phyloP scores from a whole-genome alignment of 1,140 invertebrate genomes.

The Drosophila neocordata region DNA sequence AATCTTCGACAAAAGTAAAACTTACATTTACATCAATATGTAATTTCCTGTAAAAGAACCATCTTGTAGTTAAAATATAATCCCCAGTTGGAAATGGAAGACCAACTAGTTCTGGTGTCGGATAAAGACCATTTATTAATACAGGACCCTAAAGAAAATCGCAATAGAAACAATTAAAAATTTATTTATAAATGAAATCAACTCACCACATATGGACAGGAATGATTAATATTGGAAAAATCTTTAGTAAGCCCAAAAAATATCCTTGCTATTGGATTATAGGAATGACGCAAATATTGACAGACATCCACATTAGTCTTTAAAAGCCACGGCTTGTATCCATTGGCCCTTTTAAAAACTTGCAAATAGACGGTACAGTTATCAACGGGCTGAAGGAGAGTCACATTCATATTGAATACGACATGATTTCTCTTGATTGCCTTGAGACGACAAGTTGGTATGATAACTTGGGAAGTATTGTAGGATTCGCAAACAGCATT shows the following conservation, averaged over 20 bases:
- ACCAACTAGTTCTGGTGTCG: not conserved
- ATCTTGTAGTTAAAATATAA: slow-evolving; percentile 11
- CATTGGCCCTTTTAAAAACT: slow-evolving; percentile 19
- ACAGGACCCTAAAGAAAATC: slow-evolving; percentile 10
- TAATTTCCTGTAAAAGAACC: slow-evolving; percentile 3
- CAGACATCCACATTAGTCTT: slow-evolving; percentile 7
- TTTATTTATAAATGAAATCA: not conserved
- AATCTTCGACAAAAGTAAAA: slow-evolving; percentile 1
- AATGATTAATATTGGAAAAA: slow-evolving; percentile 28
- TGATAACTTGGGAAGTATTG: slow-evolving; percentile 13
- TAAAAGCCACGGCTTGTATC: slow-evolving; percentile 20
- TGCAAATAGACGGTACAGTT: not conserved
- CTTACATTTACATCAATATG: slow-evolving; percentile 15
- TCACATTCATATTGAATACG: slow-evolving; percentile 16
- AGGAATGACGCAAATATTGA: slow-evolving; percentile 9
- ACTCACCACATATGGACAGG: slow-evolving; percentile 28
- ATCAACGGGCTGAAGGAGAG: slow-evolving; percentile 10
- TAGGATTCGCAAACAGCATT: not conserved
- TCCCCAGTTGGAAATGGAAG: slow-evolving; percentile 21
- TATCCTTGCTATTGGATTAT: slow-evolving; percentile 14
- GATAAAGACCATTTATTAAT: slow-evolving; percentile 9
- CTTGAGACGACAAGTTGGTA: slow-evolving; percentile 17
- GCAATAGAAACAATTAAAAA: not conserved
- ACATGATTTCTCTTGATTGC: slow-evolving; percentile 17
- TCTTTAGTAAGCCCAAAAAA: not conserved